phyloP scores from a whole-genome alignment of 2,113 vertebrate genomes.

The Nanorana parkeri region DNA sequence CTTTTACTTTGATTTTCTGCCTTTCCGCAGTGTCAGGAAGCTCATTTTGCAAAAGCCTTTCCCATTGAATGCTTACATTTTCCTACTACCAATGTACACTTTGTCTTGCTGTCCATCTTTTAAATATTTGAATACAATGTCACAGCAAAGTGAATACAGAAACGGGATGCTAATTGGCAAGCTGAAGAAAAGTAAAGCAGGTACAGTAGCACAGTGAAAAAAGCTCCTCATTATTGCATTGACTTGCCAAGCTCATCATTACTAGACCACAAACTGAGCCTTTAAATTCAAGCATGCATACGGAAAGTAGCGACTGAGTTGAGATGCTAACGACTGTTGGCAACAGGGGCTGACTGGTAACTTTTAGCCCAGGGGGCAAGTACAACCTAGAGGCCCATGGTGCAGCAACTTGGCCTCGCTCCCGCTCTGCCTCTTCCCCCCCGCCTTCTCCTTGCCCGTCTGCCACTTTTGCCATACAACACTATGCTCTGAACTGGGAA shows the following conservation, averaged over 20 bases:
- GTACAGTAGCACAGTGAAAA: not conserved
- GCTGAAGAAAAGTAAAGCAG: not conserved
- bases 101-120: slow-evolving; percentile 31
- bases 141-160: slow-evolving; percentile 13
- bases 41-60: slow-evolving; percentile 5
- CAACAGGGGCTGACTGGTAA: too few relatives aligned
- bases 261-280: not conserved
- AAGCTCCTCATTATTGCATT: slow-evolving; percentile 3
- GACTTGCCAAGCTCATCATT: slow-evolving; percentile 7
- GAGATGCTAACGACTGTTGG: slow-evolving; percentile 1
- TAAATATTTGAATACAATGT: slow-evolving; percentile 10
- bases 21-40: slow-evolving; percentile 34
- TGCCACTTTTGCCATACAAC: too few relatives aligned
- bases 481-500: slow-evolving; percentile 24
- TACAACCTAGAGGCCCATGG: too few relatives aligned
- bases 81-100: slow-evolving; percentile 4
- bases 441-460: too few relatives aligned
- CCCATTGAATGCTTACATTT: slow-evolving; percentile 19
- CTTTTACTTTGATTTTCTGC: slow-evolving; percentile 41
- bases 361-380: too few relatives aligned
- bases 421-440: too few relatives aligned
- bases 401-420: too few relatives aligned
- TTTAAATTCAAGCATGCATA: slow-evolving; percentile 24
- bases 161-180: slow-evolving; percentile 14
- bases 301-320: not conserved